phyloP scores from a whole-genome alignment of 2,797 vertebrate genomes.

The Clarias fuscus region DNA sequence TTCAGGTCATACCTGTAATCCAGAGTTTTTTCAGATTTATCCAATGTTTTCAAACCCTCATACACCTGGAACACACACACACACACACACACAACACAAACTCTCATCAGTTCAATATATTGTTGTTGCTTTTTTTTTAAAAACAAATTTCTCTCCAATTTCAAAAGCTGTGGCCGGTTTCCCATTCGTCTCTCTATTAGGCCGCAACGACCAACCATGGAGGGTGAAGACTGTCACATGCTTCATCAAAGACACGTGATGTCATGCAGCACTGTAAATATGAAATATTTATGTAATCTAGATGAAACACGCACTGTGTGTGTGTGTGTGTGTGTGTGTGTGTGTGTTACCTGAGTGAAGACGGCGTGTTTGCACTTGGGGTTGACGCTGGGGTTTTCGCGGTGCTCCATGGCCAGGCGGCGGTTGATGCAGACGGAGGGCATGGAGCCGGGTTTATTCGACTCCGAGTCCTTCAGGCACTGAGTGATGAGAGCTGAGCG shows the following conservation, averaged over 20 bases:
- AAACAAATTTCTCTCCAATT: too few species aligned
- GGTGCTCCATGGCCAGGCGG: conserved; percentile 95
- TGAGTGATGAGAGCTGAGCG: conserved; percentile 90
- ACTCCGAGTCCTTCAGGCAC: conserved; percentile 96
- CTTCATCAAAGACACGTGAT: too few species aligned
- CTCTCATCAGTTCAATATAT: background rate
- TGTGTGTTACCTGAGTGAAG: conserved; percentile 85
- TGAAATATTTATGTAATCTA: too few species aligned
- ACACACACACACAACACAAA: too few species aligned
- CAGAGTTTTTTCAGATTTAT: conserved; percentile 94
- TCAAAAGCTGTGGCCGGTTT: too few species aligned
- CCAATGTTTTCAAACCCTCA: conserved; percentile 94
- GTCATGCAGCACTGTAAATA: too few species aligned
- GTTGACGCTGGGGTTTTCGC: conserved; percentile 90
- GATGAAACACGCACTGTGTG: too few species aligned
- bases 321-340: background rate
- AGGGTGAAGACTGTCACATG: too few species aligned
- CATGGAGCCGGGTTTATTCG: conserved; percentile 95
- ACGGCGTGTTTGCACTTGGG: conserved; percentile 89
- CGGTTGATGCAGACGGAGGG: conserved; percentile 97
- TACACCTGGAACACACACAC: conserved; percentile 79
- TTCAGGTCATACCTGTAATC: conserved; percentile 85
- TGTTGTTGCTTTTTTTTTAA: too few species aligned
- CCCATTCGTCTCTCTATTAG: too few species aligned
- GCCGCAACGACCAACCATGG: too few species aligned